Evolutionary conservation across 1,140 invertebrate species (phyloP).

Genomic region (Yoshiicerus persimilis): DNA sequence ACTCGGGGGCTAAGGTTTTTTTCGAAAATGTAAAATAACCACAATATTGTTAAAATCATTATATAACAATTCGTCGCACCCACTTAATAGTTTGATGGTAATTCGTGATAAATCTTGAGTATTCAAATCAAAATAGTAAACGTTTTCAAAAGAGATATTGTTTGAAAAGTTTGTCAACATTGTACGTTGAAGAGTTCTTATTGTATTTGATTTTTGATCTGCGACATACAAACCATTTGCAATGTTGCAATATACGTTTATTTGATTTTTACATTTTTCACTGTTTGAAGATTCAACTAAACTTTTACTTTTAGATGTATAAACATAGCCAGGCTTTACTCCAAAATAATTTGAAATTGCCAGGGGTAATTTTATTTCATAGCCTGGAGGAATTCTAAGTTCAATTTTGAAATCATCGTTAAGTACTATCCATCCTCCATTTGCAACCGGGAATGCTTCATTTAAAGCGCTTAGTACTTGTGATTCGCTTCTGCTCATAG

Average conservation of each 20-base stretch:
- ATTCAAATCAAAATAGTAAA: neutral
- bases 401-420: neutral
- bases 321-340: neutral
- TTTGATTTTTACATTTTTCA: neutral
- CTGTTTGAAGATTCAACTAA: neutral
- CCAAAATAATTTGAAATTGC: neutral
- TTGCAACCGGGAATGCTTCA: too few species aligned
- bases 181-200: neutral
- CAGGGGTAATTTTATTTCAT: neutral
- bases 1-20: too few species aligned
- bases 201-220: neutral
- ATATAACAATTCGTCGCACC: neutral
- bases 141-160: neutral
- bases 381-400: neutral
- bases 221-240: neutral
- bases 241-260: neutral
- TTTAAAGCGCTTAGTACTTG: too few species aligned
- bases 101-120: rapidly evolving
- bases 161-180: neutral
- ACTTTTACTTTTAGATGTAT: neutral
- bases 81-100: neutral
- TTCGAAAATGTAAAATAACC: neutral
- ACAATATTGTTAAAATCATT: neutral
- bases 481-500: too few species aligned
- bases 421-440: too few species aligned